Evolutionary conservation across 2,113 vertebrate genomes (phyloP), one percentile per base, ranked within the genome.

Genomic region (Seriola aureovittata): DNA sequence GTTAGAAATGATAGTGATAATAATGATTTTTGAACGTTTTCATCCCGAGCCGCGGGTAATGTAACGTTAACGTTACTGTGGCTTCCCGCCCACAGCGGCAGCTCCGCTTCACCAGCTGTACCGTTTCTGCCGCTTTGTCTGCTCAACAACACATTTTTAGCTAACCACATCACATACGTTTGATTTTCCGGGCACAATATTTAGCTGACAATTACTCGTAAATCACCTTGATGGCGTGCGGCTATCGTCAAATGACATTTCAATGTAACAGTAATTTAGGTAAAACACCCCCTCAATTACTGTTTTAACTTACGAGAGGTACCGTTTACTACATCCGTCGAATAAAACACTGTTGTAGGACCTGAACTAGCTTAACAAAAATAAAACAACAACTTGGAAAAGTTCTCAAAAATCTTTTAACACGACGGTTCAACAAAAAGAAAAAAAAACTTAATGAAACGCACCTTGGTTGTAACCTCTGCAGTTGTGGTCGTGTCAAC

Each of bases 381-480:
- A 44, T n/a, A 54, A 40, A 14, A 29, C 13, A 14, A 29, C 13
- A 75, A 90, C 80, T 91, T 82, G 25, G 42, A 70, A 70, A 86
- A 92, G 84, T 90, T 90, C 5, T 1, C 3, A 0, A 69, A 29
- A 84, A 84, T 44, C 73, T 87, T 87, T 82, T 62, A 59, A 77
- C 67, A 52, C 69, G 79, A 68, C 62, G 62, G 17, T 38, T 85
- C 34, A 83, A 73, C 6, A 12, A 42, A 42, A 42, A 17, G 38
- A 70, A 52, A 70, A 42, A 52, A 70, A 16, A 57, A 71, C 6
- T 77, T 69, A 92, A 90, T 87, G 64, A 88, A 90, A 93, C 94
- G 81, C 89, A 96, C 96, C 95, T 96, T 96, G 71, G 93, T 91
- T 80, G 94, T 95, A 90, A 96, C 93, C 94, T 96, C 96, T 75